These are phyloP conservation scores for Mormyrus lacerda DNA, from an alignment of 2,113 vertebrate genomes.

Conservation along the genomic window DNA sequence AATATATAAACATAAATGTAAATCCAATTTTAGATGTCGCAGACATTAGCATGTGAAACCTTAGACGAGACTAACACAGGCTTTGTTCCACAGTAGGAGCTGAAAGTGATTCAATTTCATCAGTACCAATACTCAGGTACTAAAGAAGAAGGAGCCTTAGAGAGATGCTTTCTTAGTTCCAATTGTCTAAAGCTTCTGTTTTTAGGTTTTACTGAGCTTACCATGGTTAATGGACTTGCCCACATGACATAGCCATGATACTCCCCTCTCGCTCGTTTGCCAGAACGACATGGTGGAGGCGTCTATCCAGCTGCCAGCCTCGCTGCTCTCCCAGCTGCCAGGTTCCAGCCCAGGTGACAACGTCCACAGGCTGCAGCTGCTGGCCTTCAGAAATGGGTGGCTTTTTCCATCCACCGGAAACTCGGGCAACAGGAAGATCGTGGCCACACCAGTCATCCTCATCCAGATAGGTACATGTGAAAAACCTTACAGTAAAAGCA, in stretches of 20 bases:
- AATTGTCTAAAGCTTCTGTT: not conserved
- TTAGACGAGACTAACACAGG: not conserved
- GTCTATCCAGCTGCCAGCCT: slow-evolving; percentile 82
- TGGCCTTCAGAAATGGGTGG: slow-evolving; percentile 90
- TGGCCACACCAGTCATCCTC: slow-evolving; percentile 88
- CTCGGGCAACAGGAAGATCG: slow-evolving; percentile 75
- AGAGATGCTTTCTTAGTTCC: not conserved
- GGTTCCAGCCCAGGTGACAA: slow-evolving; percentile 70
- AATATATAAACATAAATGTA: not conserved
- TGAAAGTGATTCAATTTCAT: not conserved
- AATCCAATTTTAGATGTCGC: not conserved
- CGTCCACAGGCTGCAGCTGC: slow-evolving; percentile 79
- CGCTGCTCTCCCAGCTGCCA: slow-evolving; percentile 69
- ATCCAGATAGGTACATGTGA: slow-evolving; percentile 72
- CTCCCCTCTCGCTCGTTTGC: slow-evolving; percentile 4
- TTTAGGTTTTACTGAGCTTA: not conserved
- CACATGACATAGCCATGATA: not conserved
- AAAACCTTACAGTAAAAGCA: not conserved
- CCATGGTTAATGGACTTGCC: not conserved
- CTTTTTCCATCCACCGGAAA: slow-evolving; percentile 84
- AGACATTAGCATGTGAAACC: not conserved
- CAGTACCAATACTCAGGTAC: not conserved
- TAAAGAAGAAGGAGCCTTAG: not conserved
- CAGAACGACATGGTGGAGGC: slow-evolving; percentile 86
- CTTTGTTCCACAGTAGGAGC: not conserved